phyloP scores from a whole-genome alignment of 2,888 invertebrate species.

The Napeogenes inachia region DNA sequence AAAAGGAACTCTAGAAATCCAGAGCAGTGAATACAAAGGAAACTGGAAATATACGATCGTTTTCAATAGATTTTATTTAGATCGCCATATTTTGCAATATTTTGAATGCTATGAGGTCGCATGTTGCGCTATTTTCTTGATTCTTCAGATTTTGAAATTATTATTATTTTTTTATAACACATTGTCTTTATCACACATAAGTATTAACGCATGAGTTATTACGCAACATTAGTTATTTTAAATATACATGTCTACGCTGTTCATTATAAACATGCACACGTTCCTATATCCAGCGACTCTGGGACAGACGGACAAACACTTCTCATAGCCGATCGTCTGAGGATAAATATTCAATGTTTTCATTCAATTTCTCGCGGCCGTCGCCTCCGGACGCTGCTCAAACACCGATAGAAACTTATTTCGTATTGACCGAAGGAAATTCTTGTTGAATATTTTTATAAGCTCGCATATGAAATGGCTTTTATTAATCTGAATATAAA shows the following conservation, averaged over 20 bases:
- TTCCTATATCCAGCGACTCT: no score
- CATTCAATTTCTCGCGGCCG: constrained; percentile 63
- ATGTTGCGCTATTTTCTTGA: no score
- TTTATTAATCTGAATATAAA: constrained; percentile 4
- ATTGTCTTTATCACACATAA: no score
- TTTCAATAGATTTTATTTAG: constrained; percentile 2
- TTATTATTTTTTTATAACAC: no score
- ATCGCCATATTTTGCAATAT: not conserved
- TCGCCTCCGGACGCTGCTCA: constrained; percentile 31
- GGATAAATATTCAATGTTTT: constrained; percentile 71
- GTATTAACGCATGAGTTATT: no score
- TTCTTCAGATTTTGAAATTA: no score
- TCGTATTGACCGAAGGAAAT: constrained; percentile 15
- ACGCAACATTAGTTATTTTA: no score
- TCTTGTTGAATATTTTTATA: constrained; percentile 9
- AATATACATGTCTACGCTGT: no score
- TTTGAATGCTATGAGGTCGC: not conserved
- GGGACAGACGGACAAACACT: not conserved
- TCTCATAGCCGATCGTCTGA: constrained; percentile 18
- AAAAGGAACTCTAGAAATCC: constrained; percentile 26
- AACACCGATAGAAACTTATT: constrained; percentile 26
- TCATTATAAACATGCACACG: no score
- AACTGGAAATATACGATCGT: constrained; percentile 7
- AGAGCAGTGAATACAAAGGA: constrained; percentile 8
- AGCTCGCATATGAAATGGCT: constrained; percentile 6